A percentile compares a stretch with the other conserved stretches of the same genome.
These are phyloP conservation scores for Oryzias celebensis DNA, from an alignment of 2,113 vertebrate species.

Conservation along the genomic window DNA sequence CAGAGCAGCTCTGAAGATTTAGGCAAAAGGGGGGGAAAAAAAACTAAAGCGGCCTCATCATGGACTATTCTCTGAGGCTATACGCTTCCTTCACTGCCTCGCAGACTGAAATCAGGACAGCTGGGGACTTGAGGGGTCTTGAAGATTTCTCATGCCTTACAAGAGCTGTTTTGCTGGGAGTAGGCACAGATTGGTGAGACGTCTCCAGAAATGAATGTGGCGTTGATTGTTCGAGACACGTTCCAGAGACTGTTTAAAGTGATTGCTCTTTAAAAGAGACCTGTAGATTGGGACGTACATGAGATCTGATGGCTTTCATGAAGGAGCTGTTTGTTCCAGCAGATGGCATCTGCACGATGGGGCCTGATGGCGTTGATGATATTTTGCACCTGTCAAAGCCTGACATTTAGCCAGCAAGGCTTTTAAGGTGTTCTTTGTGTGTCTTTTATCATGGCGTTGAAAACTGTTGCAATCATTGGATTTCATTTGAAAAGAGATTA, in stretches of 20 bases:
- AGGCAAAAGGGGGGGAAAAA: conserved; percentile 2
- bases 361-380: conserved; percentile 19
- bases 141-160: conserved; percentile 30
- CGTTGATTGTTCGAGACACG: conserved; percentile 54
- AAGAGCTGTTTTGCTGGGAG: conserved; percentile 47
- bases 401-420: conserved; percentile 34
- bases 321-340: conserved; percentile 20
- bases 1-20: conserved; percentile 40
- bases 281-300: background rate
- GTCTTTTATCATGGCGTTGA: background rate
- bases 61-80: conserved; percentile 54
- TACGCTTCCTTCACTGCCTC: conserved; percentile 23
- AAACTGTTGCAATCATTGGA: background rate
- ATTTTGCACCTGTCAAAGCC: conserved; percentile 40
- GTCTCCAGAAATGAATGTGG: conserved; percentile 45
- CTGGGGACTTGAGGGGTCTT: conserved; percentile 42
- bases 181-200: conserved; percentile 23
- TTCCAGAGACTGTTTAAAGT: conserved; percentile 33
- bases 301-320: conserved; percentile 27
- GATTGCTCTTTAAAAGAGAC: conserved; percentile 17
- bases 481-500: background rate
- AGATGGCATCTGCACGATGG: conserved; percentile 33
- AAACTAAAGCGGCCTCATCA: conserved; percentile 54
- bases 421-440: conserved; percentile 9
- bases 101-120: conserved; percentile 54